Evolutionary conservation across 1,140 invertebrate genomes (phyloP).

Genomic region (Drosophila pseudoananassae): DNA sequence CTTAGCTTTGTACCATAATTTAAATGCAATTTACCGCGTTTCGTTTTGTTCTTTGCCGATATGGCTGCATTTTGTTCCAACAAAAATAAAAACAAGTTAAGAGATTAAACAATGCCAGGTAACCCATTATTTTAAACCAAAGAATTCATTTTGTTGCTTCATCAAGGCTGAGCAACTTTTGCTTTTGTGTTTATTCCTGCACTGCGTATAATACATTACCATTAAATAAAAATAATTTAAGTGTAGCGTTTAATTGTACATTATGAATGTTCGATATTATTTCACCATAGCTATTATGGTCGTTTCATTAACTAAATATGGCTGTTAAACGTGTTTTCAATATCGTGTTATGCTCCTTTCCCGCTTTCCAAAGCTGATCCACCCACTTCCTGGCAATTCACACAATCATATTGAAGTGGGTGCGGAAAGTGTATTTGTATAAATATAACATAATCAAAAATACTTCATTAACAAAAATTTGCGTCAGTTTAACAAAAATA

Average conservation of each 20-base stretch:
- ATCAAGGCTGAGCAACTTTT: slow-evolving; percentile 6
- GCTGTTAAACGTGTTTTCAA: slow-evolving; percentile 62
- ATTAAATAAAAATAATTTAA: slow-evolving; percentile 66
- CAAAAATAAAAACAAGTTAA: slow-evolving; percentile 21
- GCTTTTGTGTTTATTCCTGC: slow-evolving; percentile 41
- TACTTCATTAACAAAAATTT: slow-evolving; percentile 72
- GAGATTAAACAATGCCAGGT: slow-evolving; percentile 16
- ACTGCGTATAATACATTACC: slow-evolving; percentile 69
- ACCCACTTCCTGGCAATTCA: slow-evolving; percentile 7
- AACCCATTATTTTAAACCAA: slow-evolving; percentile 65
- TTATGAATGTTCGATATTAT: slow-evolving; percentile 67
- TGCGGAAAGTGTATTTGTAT: slow-evolving; percentile 23
- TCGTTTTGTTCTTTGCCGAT: slow-evolving; percentile 40
- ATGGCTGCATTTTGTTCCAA: slow-evolving; percentile 25
- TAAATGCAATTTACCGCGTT: slow-evolving; percentile 68
- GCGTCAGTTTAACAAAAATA: slow-evolving; percentile 72
- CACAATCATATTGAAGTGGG: slow-evolving; percentile 30
- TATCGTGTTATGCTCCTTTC: slow-evolving; percentile 36
- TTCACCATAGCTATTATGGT: slow-evolving; percentile 32
- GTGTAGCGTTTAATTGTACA: slow-evolving; percentile 67
- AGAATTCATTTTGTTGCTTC: slow-evolving; percentile 56
- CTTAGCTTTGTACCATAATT: slow-evolving; percentile 73
- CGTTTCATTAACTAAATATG: slow-evolving; percentile 81
- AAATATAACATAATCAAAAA: slow-evolving; percentile 64
- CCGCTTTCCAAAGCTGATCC: background rate